Base-by-base conservation (phyloP, 1,140 invertebrate species). In the Bombus impatiens region DNA sequence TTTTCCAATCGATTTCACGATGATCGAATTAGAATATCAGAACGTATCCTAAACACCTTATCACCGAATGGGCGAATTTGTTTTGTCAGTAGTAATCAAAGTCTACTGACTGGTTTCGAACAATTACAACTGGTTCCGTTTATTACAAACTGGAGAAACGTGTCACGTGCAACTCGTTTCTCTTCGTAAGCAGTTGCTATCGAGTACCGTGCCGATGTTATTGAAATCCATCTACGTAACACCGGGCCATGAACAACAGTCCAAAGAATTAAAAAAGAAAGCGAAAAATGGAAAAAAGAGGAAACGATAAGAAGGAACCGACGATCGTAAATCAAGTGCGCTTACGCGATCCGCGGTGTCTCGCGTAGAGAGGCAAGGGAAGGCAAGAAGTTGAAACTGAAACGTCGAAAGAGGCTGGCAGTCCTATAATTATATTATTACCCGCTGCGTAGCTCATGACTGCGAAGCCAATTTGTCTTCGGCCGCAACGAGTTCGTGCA, bases 391-490 rank as follows among this genome's bases (percentile, higher is more conserved):
- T 88, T 88, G 85, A 90, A 93, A 93, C 92, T 88, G 89, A 92
- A 93, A 92, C 91, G 88, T 88, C 91, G 88, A 90, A 93, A 92
- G 86, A 88, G 86, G 74, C 80, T 89, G 89, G 87, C 90, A 90
- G 88, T 93, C 91, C 92, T 94, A 93, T 94, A 94, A 94, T 94
- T 94, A 94, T 94, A 94, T 94, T 94, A 94, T 94, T 94, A 94
- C 90, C 91, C 88, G 92, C 91, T 92, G 90, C 82, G 91, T 90
- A 91, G 92, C 91, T 93, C 91, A 92, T 93, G 93, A 94, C 92
- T 94, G 83, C 82, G 75, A 81, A 80, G 87, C 91, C 92, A 94
- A 94, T 94, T 94, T 94, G 92, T 94, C 93, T 93, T 92, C 84
- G 78, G 82, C 72, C 78, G 91, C 92, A 93, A 94, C 92, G 90